Conservation (phyloP, 2,113 vertebrate species). For the Tachysurus vachellii region DNA sequence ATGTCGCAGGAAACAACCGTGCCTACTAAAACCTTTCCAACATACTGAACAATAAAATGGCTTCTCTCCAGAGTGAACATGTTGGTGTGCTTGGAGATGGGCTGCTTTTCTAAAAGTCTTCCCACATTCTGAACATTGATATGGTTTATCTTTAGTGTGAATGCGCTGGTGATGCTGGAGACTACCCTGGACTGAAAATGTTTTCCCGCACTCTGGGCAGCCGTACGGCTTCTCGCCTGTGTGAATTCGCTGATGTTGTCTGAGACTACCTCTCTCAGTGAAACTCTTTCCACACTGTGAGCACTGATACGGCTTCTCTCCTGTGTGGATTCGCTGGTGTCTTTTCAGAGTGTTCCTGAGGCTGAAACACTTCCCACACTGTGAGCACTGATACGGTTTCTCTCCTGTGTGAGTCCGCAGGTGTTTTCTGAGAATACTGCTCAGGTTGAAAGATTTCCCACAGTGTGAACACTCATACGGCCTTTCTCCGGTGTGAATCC, state of each 20-base stretch:
- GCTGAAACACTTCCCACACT: conserved; percentile 9
- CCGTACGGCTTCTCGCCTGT: neutral
- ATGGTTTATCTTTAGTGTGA: neutral
- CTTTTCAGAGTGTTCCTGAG: neutral
- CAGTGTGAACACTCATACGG: neutral
- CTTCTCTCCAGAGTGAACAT: neutral
- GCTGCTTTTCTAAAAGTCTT: neutral
- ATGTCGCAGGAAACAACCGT: neutral
- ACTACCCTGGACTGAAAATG: neutral
- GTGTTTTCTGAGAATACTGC: neutral
- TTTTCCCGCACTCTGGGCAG: neutral
- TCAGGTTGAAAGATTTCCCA: neutral
- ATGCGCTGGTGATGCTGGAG: neutral
- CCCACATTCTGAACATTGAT: neutral
- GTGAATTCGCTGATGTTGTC: neutral
- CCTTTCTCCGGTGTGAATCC: neutral
- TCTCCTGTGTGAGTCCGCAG: neutral
- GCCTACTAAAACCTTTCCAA: neutral
- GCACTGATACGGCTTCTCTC: conserved; percentile 2
- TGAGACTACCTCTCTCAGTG: neutral
- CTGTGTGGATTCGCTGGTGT: neutral
- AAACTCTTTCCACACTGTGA: neutral
- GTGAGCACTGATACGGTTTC: neutral
- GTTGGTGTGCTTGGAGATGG: neutral
- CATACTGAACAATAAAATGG: neutral